Base-by-base conservation (phyloP, 2,113 vertebrate species). In the Corynorhinus townsendii region DNA sequence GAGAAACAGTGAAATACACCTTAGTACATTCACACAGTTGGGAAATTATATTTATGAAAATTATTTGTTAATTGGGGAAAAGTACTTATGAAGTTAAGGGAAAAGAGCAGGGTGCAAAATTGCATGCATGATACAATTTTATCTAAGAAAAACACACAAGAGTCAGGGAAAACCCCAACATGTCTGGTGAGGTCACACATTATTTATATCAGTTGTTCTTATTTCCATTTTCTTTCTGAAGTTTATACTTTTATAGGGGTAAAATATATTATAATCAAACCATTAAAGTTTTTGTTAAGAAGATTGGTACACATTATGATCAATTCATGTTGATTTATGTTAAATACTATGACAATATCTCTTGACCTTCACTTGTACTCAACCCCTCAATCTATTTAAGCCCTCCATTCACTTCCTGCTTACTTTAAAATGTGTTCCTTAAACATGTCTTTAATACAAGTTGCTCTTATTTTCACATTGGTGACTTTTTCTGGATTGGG, bases 151-250 rank as follows among this genome's bases (percentile, higher is more conserved):
- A 89, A 76, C 30, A 33, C 30, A 6, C 28, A 35, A 19, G 62
- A 38, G 24, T 59, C 8, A 90, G 97, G 91, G 96, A 56, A 96
- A 95, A 56, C 87, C 96, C 96, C 95, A 52, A 16, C 5, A 4
- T 40, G 19, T n/a, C 40, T n/a, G 24, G 40, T 72, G 30, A 82
- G 66, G 24, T 26, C 86, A 85, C 33, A 66, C 4, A 35, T 33
- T 9, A 47, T 82, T 64, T 71, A 56, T 66, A 90, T 20, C 75
- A 30, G 71, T 76, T 38, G 45, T n/a, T 81, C 69, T 72, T 93
- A 35, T 49, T n/a, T 90, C 64, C 54, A 33, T 26, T 56, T 54
- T 38, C 26, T 66, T 26, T 54, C 35, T 43, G 56, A 90, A 52
- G 64, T 80, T 79, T 89, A 71, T 7, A 28, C 16, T 40, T 52